Evolutionary conservation across 2,797 vertebrate species (phyloP), one percentile per base, ranked within the genome.

Genomic region (Chelon labrosus): DNA sequence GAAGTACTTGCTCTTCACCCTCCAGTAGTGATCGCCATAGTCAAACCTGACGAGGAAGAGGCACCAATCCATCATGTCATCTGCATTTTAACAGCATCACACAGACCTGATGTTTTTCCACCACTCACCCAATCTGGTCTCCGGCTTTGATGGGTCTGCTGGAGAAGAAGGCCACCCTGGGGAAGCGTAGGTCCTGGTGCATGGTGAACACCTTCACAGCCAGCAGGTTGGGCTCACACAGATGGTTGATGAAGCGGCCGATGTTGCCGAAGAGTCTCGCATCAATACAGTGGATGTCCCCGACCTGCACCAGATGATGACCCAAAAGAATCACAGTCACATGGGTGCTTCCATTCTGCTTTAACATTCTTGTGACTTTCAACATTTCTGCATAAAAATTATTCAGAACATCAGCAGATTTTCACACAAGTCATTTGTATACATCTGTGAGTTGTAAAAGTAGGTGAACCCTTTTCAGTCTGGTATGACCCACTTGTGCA

Each of bases 21-120:
- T 95, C 98, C 98, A 99, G 94, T 98, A 99, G 77, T 97, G 93
- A 84, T 98, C 97, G 0, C 98, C 98, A 0, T 99, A 99, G 92
- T 99, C 97, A 25, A 99, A 97, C 88, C 98, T 99, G 90, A 11
- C 17, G 77, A 63, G 7, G 61, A 42, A 47, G 7, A n/a, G 5
- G 16, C 16, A 44, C 14, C 14, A n/a, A 8, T 9, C 16, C 7
- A 46, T 46, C 44, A 55, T 7, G 49, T 53, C 5, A 37, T 10
- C 17, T 61, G 37, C n/a, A 1, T 19, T 49, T 9, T 0, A 44
- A 17, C 8, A 3, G 19, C 8, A 12, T 14, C 7, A 14, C 27
- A 44, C n/a, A 14, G 16, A 35, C 9, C 35, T 4, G 11, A n/a
- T 10, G 19, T 16, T 5, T 41, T 55, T 51, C 17, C 7, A 10